Evolutionary conservation across 92 coral and sea anemone genomes (phyloP).

Genomic region (Heteractis magnifica): DNA sequence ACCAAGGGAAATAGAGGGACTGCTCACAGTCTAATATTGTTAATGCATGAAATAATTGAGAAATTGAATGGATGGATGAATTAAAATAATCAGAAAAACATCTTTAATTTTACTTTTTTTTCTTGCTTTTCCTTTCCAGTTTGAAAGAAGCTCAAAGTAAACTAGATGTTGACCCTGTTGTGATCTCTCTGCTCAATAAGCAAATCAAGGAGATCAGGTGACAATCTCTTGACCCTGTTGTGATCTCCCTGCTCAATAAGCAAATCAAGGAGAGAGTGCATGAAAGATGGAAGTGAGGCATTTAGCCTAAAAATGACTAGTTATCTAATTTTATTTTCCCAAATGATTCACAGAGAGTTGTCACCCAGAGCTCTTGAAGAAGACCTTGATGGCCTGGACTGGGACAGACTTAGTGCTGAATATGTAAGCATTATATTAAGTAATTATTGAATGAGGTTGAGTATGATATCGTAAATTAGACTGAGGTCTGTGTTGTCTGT

Average conservation of each 20-base stretch:
- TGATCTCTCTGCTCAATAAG: background rate
- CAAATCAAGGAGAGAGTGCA: no score
- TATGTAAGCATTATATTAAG: constrained; percentile 25
- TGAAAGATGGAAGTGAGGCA: background rate
- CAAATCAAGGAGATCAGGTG: background rate
- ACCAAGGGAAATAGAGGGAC: no score
- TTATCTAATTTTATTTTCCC: background rate
- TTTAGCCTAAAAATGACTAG: no score
- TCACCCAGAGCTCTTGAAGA: constrained; percentile 39
- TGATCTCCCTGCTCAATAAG: no score
- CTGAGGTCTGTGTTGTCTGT: background rate
- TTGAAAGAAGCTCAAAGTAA: constrained; percentile 8
- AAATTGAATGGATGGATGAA: background rate
- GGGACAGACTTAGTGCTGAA: constrained; percentile 52
- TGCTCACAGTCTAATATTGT: no score
- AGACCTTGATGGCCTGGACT: constrained; percentile 57
- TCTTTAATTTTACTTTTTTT: background rate
- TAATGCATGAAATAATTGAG: no score
- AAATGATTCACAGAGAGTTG: constrained; percentile 16
- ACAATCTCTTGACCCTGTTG: background rate
- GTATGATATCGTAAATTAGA: background rate
- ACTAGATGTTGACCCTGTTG: background rate
- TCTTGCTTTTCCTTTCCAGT: background rate
- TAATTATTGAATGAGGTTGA: background rate
- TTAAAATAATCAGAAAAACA: background rate